Base-by-base conservation (phyloP, 2,797 vertebrate genomes). In the Neosilurus hyrtlii region DNA sequence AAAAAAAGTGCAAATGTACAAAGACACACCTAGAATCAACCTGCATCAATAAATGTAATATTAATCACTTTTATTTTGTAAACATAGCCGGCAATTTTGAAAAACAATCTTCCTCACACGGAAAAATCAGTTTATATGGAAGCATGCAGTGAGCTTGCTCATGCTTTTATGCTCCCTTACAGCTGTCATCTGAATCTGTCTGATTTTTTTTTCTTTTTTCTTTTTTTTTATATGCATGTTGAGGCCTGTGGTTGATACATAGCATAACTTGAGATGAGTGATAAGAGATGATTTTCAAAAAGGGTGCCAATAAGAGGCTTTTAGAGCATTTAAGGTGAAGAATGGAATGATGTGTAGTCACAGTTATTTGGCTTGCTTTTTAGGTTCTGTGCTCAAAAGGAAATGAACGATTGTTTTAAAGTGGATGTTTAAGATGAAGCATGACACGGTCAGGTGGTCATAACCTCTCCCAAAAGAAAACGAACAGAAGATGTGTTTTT, bases 1-100 rank as follows among this genome's bases (percentile, higher is more conserved):
- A 83, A 89, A 68, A 71, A n/a, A 57, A 66, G 4, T 43, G 74
- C 26, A 10, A 0, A 89, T 89, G 84, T 82, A 72, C 82, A 4
- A 88, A 86, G 71, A 89, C n/a, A 88, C 85, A 84, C 87, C 87
- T 20, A 15, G 8, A 0, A 65, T 76, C 83, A 86, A 83, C 59
- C 72, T 14, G 26, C 80, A 37, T 54, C 8, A 73, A 18, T 73
- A 26, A 73, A 26, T 54, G 1, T 73, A 54, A 9, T 12, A 73
- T 26, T 20, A 54, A 26, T 1, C 3, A 26, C 8, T n/a, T 54
- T 24, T 54, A 30, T 18, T 54, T 52, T 73, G 14, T 54, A 24
- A 51, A 52, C 49, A 72, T 26, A 24, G 11, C 14, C 26, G 26
- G 51, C 8, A 5, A 22, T 15, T 72, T 52, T 24, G 12, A 52